Evolutionary conservation across 2,113 vertebrate species (phyloP).

Genomic region (Laticauda laticaudata): DNA sequence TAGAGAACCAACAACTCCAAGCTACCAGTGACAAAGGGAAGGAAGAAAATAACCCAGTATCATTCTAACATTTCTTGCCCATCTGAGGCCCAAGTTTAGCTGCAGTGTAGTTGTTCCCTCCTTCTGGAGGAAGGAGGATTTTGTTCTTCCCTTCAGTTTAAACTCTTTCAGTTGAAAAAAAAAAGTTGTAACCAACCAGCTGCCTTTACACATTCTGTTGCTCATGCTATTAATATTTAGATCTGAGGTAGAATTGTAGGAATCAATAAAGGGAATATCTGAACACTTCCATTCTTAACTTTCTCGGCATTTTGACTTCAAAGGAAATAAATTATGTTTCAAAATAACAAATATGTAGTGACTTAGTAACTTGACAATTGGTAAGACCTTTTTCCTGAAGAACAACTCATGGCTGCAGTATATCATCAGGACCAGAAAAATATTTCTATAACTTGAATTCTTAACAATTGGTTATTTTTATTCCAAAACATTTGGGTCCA

Average conservation of each 20-base stretch:
- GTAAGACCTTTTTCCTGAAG: conserved; percentile 15
- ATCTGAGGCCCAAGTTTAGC: background rate
- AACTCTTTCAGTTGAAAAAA: background rate
- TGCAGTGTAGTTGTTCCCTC: background rate
- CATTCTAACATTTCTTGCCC: background rate
- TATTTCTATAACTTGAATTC: background rate
- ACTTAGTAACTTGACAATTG: conserved; percentile 5
- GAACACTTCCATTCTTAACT: conserved; percentile 26
- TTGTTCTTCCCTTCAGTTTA: background rate
- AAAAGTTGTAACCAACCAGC: background rate
- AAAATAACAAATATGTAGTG: conserved; percentile 19
- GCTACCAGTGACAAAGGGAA: background rate
- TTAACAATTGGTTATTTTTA: background rate
- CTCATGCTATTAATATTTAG: background rate
- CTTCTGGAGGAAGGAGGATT: background rate
- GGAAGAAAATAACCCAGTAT: background rate
- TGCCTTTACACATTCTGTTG: background rate
- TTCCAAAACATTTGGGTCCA: background rate
- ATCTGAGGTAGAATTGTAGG: background rate
- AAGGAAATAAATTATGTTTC: conserved; percentile 29
- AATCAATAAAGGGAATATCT: background rate
- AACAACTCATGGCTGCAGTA: conserved; percentile 27
- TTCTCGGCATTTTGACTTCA: conserved; percentile 36
- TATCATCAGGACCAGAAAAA: conserved; percentile 2
- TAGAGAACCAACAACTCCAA: background rate